Base-by-base conservation (phyloP, 2,888 invertebrate species). In the Argyresthia albistria region DNA sequence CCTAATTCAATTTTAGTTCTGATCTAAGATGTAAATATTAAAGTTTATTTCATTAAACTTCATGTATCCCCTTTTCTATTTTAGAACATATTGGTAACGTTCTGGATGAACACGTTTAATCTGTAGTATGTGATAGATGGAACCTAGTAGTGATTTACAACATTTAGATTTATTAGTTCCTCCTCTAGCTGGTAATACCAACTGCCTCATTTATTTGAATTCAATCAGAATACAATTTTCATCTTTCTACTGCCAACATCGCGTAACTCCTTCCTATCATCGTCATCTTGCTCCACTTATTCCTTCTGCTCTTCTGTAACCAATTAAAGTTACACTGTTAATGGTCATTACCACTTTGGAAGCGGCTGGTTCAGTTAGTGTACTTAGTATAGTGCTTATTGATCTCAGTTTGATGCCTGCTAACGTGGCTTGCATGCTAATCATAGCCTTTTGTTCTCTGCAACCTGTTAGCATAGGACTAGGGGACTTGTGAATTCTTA, bases 361-460 rank as follows among this genome's bases (percentile, higher is more conserved):
- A 12, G 35, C 16, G 16, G 47, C 35, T 47, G n/a, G 35, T 12
- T 45, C 47, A 35, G 35, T 47, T 47, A 47, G 47, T 12, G 47
- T 35, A 35, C 3, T 25, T 25, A 25, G 25, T 25, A 25, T 25
- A 25, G 12, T 25, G 48, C 37, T 48, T 48, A 48, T 48, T 36
- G 48, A 54, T 55, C 50, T 25, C 36, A 42, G 57, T 69, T 70
- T 69, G 67, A 68, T 66, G 63, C 43, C 61, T 60, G 60, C 57
- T 63, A 60, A 58, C 64, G 65, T 56, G 69, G 60, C 54, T 59
- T 64, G 70, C 68, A 70, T 73, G 64, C 58, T 67, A 70, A 72
- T 68, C 58, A 43, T 48, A 51, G 56, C 58, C 58, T 57, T 59
- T 62, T 61, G 57, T 56, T 56, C 54, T 57, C 54, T 56, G 43